Base-by-base conservation (phyloP, 2,797 vertebrate species). In the Smutsia temminckii region DNA sequence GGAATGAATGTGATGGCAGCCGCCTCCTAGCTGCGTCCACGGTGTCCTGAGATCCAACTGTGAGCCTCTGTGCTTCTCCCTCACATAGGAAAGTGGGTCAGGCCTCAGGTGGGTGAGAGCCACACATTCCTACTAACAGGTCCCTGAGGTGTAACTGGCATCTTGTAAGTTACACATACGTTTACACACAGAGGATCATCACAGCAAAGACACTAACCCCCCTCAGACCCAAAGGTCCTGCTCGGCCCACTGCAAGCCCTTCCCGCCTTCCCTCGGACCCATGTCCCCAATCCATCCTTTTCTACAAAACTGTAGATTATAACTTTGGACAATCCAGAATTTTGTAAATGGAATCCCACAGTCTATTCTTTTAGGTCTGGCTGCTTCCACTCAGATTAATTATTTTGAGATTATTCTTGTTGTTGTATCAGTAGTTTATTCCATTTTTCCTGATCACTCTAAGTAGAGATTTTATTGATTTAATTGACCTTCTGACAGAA, bases 21-120 rank as follows among this genome's bases (percentile, higher is more conserved):
- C 57, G 21, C 23, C 6, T 5, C 0, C 0, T 3, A 57, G 8
- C 29, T 25, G 32, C 51, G 37, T 14, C 12, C 13, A 1, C 8
- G 0, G 17, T 20, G 42, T 51, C 37, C 42, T 37, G 21, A 63
- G 40, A 53, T 27, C 34, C 34, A 25, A 0, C 8, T 8, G 21
- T 16, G 21, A 25, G 27, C 71, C 10, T 55, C 20, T 7, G 2
- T 5, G 20, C 86, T 29, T 27, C 49, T 34, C 6, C 20, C 14
- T 37, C 2, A 25, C 21, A 40, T 23, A 32, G 49, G 32, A 74
- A 88, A 32, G 37, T 21, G 27, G 17, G 61, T 16, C 21, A 29
- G 13, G 53, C 57, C 16, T 68, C 14, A 57, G 69, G 49, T 6
- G 7, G 55, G 11, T 29, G 25, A 63, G 59, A 55, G 10, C 2